Evolutionary conservation across 2,888 invertebrate species (phyloP).

Genomic region (Heliconius ismenius): DNA sequence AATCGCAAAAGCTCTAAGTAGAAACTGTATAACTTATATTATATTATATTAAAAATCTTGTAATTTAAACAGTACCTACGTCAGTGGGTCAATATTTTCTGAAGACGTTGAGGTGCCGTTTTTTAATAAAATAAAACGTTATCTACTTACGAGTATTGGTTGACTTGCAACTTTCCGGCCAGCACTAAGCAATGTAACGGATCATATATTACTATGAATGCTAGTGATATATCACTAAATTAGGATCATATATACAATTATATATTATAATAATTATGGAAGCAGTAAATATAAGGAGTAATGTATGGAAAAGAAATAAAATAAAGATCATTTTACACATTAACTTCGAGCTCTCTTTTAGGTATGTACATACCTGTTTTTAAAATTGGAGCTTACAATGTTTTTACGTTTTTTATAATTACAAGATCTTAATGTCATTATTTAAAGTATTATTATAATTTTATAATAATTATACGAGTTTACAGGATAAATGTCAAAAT

Average conservation of each 20-base stretch:
- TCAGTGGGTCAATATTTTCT: constrained; percentile 8
- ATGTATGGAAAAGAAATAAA: neutral
- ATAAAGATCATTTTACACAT: neutral
- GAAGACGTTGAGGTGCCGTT: neutral
- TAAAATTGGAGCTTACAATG: neutral
- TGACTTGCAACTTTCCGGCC: constrained; percentile 15
- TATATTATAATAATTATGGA: neutral
- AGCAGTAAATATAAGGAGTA: no score
- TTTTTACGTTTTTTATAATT: neutral
- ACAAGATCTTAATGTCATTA: neutral
- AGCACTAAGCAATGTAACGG: constrained; percentile 26
- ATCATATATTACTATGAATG: constrained; percentile 12
- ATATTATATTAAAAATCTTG: no score
- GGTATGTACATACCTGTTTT: neutral
- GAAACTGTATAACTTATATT: no score
- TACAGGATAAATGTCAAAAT: neutral
- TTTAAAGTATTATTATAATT: neutral
- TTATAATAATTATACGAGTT: neutral
- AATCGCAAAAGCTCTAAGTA: no score
- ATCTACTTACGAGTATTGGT: constrained; percentile 1
- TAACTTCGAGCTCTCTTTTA: neutral
- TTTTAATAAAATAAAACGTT: constrained; percentile 15
- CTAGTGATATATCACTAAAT: neutral
- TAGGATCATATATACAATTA: neutral
- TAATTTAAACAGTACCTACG: neutral